These are phyloP conservation scores for Porites cylindrica DNA, from an alignment of 92 coral and sea anemone species.

Conservation along the genomic window DNA sequence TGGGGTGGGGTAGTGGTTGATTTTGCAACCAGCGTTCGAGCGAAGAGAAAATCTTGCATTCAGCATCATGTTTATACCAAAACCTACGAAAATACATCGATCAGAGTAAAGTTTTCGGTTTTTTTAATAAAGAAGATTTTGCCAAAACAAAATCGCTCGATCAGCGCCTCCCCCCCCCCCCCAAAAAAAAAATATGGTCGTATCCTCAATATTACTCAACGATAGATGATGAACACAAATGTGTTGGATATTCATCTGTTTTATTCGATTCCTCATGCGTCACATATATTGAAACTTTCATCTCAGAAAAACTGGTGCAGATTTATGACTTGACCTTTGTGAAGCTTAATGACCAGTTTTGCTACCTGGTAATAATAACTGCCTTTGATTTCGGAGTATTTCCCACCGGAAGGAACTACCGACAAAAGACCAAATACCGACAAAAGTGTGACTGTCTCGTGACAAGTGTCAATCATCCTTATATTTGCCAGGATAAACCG, in stretches of 20 bases:
- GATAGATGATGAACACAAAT: background rate
- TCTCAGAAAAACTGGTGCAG: background rate
- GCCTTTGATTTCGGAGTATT: background rate
- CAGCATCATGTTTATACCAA: too few relatives aligned
- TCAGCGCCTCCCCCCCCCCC: background rate
- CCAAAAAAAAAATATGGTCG: background rate
- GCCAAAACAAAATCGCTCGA: background rate
- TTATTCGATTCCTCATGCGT: background rate
- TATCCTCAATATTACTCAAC: background rate
- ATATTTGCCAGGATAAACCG: constrained; percentile 8
- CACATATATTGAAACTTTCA: background rate
- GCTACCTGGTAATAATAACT: background rate
- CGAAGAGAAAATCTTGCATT: background rate
- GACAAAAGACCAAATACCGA: background rate
- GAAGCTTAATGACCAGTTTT: background rate
- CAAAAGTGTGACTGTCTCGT: background rate
- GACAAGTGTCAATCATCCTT: constrained; percentile 16
- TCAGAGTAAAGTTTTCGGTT: too few relatives aligned
- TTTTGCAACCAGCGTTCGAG: background rate
- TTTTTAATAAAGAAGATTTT: too few relatives aligned
- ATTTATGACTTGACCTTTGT: constrained; percentile 1
- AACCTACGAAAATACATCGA: too few relatives aligned
- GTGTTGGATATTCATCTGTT: constrained; percentile 1
- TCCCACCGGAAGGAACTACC: constrained; percentile 4
- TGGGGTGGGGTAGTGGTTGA: constrained; percentile 10